A percentile compares a stretch with the other conserved stretches of the same genome.
Conservation (phyloP, 1,140 invertebrate genomes). For the Drusus annulatus region DNA sequence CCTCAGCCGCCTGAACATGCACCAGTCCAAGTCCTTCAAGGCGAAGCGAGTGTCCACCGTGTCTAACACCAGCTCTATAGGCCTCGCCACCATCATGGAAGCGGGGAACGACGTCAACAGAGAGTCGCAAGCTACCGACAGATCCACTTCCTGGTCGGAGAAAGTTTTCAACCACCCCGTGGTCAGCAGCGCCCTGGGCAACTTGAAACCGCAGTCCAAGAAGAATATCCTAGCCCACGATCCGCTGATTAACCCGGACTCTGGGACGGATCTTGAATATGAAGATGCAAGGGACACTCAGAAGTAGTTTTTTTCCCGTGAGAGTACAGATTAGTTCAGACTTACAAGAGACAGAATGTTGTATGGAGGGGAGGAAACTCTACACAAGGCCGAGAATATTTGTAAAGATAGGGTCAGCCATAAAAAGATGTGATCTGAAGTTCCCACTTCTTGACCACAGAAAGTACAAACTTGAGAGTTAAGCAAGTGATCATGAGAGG, state of each 20-base stretch:
- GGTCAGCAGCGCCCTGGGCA: slow-evolving; percentile 43
- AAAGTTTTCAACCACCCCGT: slow-evolving; percentile 49
- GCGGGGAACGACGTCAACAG: slow-evolving; percentile 39
- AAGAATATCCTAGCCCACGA: slow-evolving; percentile 27
- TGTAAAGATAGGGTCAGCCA: no score
- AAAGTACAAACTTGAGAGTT: no score
- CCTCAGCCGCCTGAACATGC: slow-evolving; percentile 60
- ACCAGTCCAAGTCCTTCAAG: slow-evolving; percentile 62
- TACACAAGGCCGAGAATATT: no score
- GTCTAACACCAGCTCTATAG: slow-evolving; percentile 50
- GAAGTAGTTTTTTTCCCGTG: background rate
- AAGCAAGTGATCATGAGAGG: no score
- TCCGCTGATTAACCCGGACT: background rate
- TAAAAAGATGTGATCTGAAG: no score
- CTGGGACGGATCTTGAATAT: background rate
- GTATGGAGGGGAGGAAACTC: no score
- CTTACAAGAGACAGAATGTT: no score
- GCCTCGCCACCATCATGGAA: slow-evolving; percentile 53
- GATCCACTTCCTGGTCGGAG: slow-evolving; percentile 49
- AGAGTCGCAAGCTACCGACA: slow-evolving; percentile 38
- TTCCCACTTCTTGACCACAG: no score
- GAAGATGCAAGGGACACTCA: slow-evolving; percentile 17
- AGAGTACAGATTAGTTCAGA: no score
- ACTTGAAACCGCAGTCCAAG: slow-evolving; percentile 5
- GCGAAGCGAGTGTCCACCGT: slow-evolving; percentile 62